Base-by-base conservation (phyloP, 1,140 invertebrate species). In the Macrostomum lignano region DNA sequence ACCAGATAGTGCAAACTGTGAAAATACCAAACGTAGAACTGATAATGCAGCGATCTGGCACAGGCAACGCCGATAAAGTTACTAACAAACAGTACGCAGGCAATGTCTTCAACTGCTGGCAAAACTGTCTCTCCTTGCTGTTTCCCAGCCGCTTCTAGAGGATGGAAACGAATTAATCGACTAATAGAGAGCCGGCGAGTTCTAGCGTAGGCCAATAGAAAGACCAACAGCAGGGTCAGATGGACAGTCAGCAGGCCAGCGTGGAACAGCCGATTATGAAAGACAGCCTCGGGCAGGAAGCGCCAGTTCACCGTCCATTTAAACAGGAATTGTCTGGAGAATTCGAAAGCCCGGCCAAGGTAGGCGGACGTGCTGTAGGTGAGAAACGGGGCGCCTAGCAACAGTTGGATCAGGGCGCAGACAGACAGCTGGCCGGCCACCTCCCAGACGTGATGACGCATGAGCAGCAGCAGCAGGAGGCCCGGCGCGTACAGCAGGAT, bases 11-110 rank as follows among this genome's bases (percentile, higher is more conserved):
- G 77, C 25, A 98, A 60, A 7, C 72, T 74, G 54, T 98, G 86
- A 51, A 84, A 98, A 51, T 96, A 98, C 91, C 91, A 98, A 7
- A 84, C 68, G 53, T 98, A 98, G 60, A 98, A 98, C 58, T 98
- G 91, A 63, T 96, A 98, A 61, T 98, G 91, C 7, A 98, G 61
- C 13, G 84, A 93, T 36, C 91, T 67, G 30, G 79, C 74, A 51
- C 79, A 91, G 24, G 67, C 65, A 30, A 98, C 65, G 13, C 65
- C 66, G 44, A 96, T 76, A 45, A 96, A 81, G 58, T 96, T 96
- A 6, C 69, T 64, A 19, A 72, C 60, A 52, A 91, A 91, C 48
- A 94, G 64, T 7, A 81, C 77, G 22, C 78, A 55, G 26, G 91
- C 52, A 37, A 86, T 73, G 42, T 57, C 47, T 55, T 22, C 2